Evolutionary conservation across 2,797 vertebrate species (phyloP).

Genomic region (Ambastaia sidthimunki): DNA sequence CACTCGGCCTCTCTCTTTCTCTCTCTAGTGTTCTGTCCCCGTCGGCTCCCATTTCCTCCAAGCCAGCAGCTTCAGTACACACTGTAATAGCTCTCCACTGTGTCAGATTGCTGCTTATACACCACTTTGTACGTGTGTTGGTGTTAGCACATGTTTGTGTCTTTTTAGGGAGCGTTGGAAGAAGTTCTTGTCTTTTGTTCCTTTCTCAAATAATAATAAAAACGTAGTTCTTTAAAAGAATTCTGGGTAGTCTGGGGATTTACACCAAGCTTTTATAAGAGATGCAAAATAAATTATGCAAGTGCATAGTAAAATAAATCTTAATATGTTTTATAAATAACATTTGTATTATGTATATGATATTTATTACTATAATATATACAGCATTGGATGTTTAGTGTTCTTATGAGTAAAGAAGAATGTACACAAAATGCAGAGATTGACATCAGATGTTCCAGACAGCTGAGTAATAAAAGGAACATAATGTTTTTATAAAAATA

Average conservation of each 20-base stretch:
- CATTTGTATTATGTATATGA: no score
- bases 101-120: slow-evolving; percentile 50
- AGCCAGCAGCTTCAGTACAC: slow-evolving; percentile 63
- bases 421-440: neutral
- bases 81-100: slow-evolving; percentile 56
- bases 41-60: slow-evolving; percentile 73
- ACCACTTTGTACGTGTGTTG: slow-evolving; percentile 42
- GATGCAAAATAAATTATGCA: neutral
- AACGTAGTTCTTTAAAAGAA: neutral
- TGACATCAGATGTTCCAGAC: neutral
- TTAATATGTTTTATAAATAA: no score
- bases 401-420: no score
- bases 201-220: slow-evolving; percentile 49
- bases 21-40: slow-evolving; percentile 57
- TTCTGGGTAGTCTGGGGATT: neutral
- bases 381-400: neutral
- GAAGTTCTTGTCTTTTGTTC: slow-evolving; percentile 58
- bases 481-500: slow-evolving; percentile 4
- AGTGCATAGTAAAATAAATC: neutral
- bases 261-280: neutral
- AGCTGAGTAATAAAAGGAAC: neutral
- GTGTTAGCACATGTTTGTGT: slow-evolving; percentile 38
- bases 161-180: slow-evolving; percentile 23
- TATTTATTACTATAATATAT: neutral
- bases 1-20: slow-evolving; percentile 43